Base-by-base conservation (phyloP, 2,797 vertebrate species). In the Staurois parvus region DNA sequence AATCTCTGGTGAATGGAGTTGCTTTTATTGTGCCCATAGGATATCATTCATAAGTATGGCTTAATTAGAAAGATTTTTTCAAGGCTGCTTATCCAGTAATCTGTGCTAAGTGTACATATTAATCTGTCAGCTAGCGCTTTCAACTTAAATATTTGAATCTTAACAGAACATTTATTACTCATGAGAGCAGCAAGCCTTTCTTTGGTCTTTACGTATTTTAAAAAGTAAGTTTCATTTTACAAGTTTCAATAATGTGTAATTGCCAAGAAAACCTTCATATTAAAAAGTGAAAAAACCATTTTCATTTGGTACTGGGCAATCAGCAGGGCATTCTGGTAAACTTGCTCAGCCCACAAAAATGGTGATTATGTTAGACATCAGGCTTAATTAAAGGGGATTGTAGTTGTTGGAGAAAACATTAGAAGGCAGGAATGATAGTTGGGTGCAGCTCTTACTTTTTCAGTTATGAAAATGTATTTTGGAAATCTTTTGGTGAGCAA, bases 31-130 rank as follows among this genome's bases (percentile, higher is more conserved):
- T 45, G 40, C 59, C 56, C 52, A 84, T 45, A 84, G 76, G 52
- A 73, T 67, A 85, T 67, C 37, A 79, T 67, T 67, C 13, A 15
- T 85, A 67, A 85, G 76, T 79, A 79, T 37, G 66, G 72, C 79
- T 85, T 85, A 85, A 85, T 85, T 85, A 79, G 68, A 79, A 85
- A 68, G 56, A 79, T 67, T 85, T 68, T 45, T 45, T 45, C 11
- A 28, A 28, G 15, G 40, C 34, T 29, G 29, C 70, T 79, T 56
- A 48, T 34, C 21, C 59, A 28, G n/a, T 74, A 80, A 73, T 74
- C 84, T 66, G 17, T 64, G 52, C 42, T 56, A 29, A 64, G 75
- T 26, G 30, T 66, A 32, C 52, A 59, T 32, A 70, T 79, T 79
- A 74, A 73, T 72, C 59, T 73, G 76, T 42, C 69, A 85, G 17